Conservation (phyloP, 2,888 invertebrate genomes). For the Entomobrya proxima region DNA sequence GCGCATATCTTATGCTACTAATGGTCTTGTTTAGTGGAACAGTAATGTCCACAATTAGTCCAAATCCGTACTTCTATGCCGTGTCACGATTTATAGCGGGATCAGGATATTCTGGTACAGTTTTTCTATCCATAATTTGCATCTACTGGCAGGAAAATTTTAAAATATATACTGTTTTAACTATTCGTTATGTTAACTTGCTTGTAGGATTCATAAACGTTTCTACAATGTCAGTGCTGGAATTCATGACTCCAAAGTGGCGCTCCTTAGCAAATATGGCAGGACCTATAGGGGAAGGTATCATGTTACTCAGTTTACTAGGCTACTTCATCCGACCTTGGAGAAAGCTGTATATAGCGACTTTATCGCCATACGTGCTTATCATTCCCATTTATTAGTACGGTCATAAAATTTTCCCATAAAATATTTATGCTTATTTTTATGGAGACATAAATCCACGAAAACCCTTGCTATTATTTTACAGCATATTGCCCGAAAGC, state of each 20-base stretch:
- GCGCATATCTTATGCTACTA: constrained; percentile 28
- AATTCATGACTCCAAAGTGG: constrained; percentile 70
- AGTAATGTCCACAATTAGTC: constrained; percentile 50
- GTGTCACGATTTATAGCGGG: constrained; percentile 66
- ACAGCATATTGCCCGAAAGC: constrained; percentile 72
- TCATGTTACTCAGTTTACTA: constrained; percentile 69
- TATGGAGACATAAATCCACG: no score
- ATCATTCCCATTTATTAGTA: constrained; percentile 70
- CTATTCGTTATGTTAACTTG: not conserved
- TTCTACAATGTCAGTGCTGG: constrained; percentile 64
- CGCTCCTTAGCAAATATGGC: constrained; percentile 68
- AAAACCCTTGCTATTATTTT: not conserved
- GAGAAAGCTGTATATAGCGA: constrained; percentile 66
- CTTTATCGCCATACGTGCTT: constrained; percentile 65
- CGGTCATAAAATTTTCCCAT: not conserved
- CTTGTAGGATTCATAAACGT: constrained; percentile 56
- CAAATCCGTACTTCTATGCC: constrained; percentile 68
- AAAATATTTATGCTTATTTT: not conserved
- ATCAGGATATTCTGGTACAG: constrained; percentile 68
- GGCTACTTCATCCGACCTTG: constrained; percentile 71
- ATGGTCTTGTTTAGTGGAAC: constrained; percentile 32
- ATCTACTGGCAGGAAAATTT: no score
- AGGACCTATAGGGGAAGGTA: constrained; percentile 71
- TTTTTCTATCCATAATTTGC: no score
- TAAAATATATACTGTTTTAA: not conserved